phyloP scores from a whole-genome alignment of 64 coral and sea anemone genomes.

The Porites lutea region DNA sequence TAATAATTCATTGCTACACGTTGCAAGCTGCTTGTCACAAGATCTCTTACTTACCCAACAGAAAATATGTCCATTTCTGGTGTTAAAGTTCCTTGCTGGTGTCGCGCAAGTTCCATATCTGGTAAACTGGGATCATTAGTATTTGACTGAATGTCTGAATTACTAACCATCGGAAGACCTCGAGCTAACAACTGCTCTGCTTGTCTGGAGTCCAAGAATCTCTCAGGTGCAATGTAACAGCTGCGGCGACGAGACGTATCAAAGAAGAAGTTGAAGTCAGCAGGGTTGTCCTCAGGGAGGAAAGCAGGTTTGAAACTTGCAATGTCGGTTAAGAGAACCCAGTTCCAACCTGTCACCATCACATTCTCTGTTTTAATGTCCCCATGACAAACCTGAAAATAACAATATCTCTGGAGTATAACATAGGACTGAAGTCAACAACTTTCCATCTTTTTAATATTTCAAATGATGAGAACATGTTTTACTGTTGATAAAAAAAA shows the following conservation, averaged over 20 bases:
- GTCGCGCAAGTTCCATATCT: slow-evolving; percentile 85
- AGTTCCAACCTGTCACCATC: slow-evolving; percentile 97
- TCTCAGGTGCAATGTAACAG: slow-evolving; percentile 96
- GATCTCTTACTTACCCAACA: slow-evolving; percentile 67
- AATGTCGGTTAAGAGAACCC: slow-evolving; percentile 92
- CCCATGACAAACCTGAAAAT: slow-evolving; percentile 91
- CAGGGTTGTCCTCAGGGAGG: slow-evolving; percentile 96
- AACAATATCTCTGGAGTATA: background rate
- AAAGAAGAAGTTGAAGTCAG: slow-evolving; percentile 99
- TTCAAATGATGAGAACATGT: too few relatives aligned
- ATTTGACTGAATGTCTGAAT: slow-evolving; percentile 15
- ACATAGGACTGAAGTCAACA: too few relatives aligned
- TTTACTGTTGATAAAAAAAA: background rate
- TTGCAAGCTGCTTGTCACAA: too few relatives aligned
- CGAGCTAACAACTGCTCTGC: slow-evolving; percentile 53
- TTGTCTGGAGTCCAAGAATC: slow-evolving; percentile 91
- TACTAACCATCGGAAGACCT: background rate
- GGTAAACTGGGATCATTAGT: slow-evolving; percentile 67
- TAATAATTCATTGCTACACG: too few relatives aligned
- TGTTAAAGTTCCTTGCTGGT: slow-evolving; percentile 78
- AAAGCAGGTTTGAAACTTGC: slow-evolving; percentile 94
- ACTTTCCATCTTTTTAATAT: too few relatives aligned
- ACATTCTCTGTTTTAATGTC: slow-evolving; percentile 99
- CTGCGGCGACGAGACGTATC: slow-evolving; percentile 93
- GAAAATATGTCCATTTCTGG: slow-evolving; percentile 99